Base-by-base conservation (phyloP, 2,888 invertebrate species). In the Liodrosophila aerea region DNA sequence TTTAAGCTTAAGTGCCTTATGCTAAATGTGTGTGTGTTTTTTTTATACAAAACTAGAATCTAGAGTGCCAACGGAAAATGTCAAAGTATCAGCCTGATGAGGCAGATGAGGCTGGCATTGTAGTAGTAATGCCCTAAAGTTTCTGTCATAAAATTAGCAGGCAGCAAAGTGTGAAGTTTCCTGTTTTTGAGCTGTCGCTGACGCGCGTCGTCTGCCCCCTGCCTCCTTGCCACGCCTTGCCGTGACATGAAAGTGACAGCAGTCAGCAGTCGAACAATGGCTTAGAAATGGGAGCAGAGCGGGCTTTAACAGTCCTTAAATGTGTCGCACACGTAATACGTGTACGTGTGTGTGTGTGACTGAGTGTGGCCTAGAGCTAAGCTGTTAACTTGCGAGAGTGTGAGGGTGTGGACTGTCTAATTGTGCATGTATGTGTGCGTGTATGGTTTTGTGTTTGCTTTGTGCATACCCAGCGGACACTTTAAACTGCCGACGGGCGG, bases 401-500 rank as follows among this genome's bases (percentile, higher is more conserved):
- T 22, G 43, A 43, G 36, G 63, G 59, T 59, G 64, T 64, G 70
- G 46, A 62, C 58, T 62, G 57, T 72, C 65, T 80, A 76, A 78
- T 76, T 83, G 74, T 74, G 68, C 69, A 62, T 64, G 70, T 33
- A 30, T 13, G 34, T 13, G 12, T 44, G 30, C 22, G 40, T 8
- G 15, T 11, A 4, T 47, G 22, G 9, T 29, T n/a, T 8, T 51
- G 50, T 60, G 74, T 71, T 62, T 70, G 66, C 53, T 64, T 59
- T 67, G 57, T 63, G 57, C 62, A 53, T 57, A 40, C 78, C 78
- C 78, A 51, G 37, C 62, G 76, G 82, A 82, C 78, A 82, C 73
- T 84, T 84, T 77, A 81, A 81, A 83, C 69, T 59, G 76, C 71
- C 81, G 47, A 59, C 60, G 64, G 71, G 58, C 60, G 64, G 71